These are phyloP conservation scores for Pagrus major DNA, from an alignment of 2,113 vertebrate genomes.

Conservation along the genomic window DNA sequence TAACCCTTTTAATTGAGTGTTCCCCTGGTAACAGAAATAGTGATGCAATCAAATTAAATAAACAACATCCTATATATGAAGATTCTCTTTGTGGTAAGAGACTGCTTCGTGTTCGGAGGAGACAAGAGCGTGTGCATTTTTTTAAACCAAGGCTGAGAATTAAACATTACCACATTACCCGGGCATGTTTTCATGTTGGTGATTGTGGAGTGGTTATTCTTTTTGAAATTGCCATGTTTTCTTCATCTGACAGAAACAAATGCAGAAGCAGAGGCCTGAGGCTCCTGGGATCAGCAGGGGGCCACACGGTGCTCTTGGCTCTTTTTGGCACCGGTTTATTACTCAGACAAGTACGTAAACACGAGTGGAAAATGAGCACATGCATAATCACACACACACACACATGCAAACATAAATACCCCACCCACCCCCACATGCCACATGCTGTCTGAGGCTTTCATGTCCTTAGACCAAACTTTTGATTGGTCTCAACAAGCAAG, in stretches of 20 bases:
- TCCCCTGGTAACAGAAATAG: slow-evolving; percentile 58
- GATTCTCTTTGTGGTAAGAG: slow-evolving; percentile 10
- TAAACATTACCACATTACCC: slow-evolving; percentile 21
- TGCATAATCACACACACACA: slow-evolving; percentile 1
- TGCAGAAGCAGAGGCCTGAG: slow-evolving; percentile 7
- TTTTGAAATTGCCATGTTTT: slow-evolving; percentile 54
- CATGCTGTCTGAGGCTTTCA: slow-evolving; percentile 70
- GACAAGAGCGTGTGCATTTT: slow-evolving; percentile 8
- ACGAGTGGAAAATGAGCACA: slow-evolving; percentile 4
- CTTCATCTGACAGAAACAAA: slow-evolving; percentile 44
- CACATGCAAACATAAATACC: slow-evolving; percentile 21
- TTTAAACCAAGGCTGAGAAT: slow-evolving; percentile 35
- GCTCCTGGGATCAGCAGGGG: slow-evolving; percentile 39
- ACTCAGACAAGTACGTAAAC: slow-evolving; percentile 4
- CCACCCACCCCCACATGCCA: slow-evolving; percentile 31
- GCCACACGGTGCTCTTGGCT: not conserved
- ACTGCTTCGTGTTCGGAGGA: slow-evolving; percentile 6
- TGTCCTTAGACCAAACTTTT: slow-evolving; percentile 68
- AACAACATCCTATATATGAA: slow-evolving; percentile 41
- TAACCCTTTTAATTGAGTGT: slow-evolving; percentile 61
- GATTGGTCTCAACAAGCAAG: slow-evolving; percentile 79
- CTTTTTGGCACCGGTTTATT: slow-evolving; percentile 51
- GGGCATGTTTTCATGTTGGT: slow-evolving; percentile 55
- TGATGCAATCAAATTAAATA: slow-evolving; percentile 52
- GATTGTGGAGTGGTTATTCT: slow-evolving; percentile 45